Conservation (phyloP, 2,888 invertebrate species). For the Amphipoea lucens region DNA sequence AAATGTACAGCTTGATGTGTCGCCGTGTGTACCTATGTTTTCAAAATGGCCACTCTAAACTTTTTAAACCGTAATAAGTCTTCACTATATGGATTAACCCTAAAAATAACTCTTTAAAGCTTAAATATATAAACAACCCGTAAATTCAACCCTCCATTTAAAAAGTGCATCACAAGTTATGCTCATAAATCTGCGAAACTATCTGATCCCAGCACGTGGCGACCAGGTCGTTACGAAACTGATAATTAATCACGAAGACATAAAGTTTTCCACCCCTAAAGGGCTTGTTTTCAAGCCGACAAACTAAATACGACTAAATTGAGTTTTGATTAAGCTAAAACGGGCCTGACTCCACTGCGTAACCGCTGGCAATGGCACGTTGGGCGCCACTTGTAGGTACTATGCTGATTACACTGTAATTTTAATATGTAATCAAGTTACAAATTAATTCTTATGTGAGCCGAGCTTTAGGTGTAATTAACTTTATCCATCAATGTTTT, state of each 20-base stretch:
- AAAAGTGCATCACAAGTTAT: constrained; percentile 61
- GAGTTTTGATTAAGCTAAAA: constrained; percentile 80
- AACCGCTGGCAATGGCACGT: constrained; percentile 74
- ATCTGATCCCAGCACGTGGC: constrained; percentile 63
- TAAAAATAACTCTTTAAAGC: constrained; percentile 9
- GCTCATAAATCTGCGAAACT: constrained; percentile 62
- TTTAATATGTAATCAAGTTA: constrained; percentile 66
- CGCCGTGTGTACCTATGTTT: background rate
- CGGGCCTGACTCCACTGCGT: constrained; percentile 59
- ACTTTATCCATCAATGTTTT: constrained; percentile 56
- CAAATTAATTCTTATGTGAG: constrained; percentile 61
- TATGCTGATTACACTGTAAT: constrained; percentile 65
- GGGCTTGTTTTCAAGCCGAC: constrained; percentile 76
- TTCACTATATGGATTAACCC: background rate
- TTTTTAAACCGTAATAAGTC: background rate
- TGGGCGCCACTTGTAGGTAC: constrained; percentile 60
- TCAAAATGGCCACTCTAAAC: background rate
- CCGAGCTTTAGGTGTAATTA: constrained; percentile 59
- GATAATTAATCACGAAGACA: constrained; percentile 78
- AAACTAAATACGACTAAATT: constrained; percentile 78
- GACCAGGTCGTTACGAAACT: constrained; percentile 66
- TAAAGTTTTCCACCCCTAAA: constrained; percentile 76
- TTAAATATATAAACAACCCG: constrained; percentile 38
- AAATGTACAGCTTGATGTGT: background rate
- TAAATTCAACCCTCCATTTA: constrained; percentile 41